Conservation (phyloP, 1,140 invertebrate genomes). For the Elymnias hypermnestra region DNA sequence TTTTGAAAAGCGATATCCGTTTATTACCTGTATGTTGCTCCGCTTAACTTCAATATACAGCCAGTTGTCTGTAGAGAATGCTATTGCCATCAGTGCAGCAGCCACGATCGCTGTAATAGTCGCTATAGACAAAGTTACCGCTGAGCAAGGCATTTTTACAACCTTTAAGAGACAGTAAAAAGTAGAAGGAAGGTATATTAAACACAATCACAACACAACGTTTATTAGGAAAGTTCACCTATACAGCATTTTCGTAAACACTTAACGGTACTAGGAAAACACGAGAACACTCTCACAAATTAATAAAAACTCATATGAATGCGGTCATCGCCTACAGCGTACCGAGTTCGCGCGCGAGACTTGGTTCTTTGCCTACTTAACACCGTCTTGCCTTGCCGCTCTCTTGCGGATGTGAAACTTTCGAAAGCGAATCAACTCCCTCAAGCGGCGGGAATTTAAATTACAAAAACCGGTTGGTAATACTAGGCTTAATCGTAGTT, state of each 20-base stretch:
- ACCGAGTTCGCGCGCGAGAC: conserved; percentile 70
- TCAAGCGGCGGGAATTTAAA: conserved; percentile 70
- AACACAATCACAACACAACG: conserved; percentile 73
- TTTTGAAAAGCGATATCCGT: too few species aligned
- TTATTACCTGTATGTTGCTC: conserved; percentile 87
- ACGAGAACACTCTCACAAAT: conserved; percentile 69
- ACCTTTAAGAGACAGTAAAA: conserved; percentile 54
- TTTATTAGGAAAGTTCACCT: conserved; percentile 59
- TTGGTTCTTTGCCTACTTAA: conserved; percentile 71
- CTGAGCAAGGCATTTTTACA: conserved; percentile 93
- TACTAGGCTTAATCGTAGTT: conserved; percentile 38
- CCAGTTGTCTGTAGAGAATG: conserved; percentile 97
- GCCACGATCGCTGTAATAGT: conserved; percentile 95
- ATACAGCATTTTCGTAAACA: conserved; percentile 74
- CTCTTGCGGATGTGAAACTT: conserved; percentile 75
- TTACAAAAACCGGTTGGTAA: conserved; percentile 60
- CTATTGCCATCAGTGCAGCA: conserved; percentile 92
- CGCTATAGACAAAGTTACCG: conserved; percentile 94
- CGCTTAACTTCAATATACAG: conserved; percentile 93
- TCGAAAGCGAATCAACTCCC: conserved; percentile 65
- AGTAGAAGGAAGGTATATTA: conserved; percentile 45
- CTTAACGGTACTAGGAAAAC: conserved; percentile 60
- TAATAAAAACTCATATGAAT: conserved; percentile 70
- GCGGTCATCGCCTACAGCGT: conserved; percentile 73
- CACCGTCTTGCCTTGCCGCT: conserved; percentile 61